These are phyloP conservation scores for Corbicula japonica DNA, from an alignment of 2,888 invertebrate species.

Conservation along the genomic window DNA sequence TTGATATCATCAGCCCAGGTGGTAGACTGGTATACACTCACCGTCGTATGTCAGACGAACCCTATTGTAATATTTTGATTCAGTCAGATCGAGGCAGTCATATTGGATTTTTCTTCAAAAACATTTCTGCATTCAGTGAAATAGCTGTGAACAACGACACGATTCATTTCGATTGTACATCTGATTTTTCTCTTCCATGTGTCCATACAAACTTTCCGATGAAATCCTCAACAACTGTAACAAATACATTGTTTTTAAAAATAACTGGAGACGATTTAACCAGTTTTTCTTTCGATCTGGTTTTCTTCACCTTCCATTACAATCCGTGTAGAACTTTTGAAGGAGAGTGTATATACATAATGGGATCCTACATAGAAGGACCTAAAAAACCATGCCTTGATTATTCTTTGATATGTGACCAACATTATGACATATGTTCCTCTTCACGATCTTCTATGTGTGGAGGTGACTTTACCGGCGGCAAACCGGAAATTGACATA, in stretches of 20 bases:
- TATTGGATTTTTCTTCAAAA: constrained; percentile 16
- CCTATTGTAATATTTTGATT: constrained; percentile 15
- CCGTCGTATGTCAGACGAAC: not conserved
- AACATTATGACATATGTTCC: constrained; percentile 2
- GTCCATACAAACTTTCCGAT: constrained; percentile 1
- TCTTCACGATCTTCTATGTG: not conserved
- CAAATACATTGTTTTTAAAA: constrained; percentile 19
- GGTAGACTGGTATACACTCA: constrained; percentile 14
- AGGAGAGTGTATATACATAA: constrained; percentile 8
- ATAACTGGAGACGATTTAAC: constrained; percentile 9
- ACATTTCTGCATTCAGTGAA: constrained; percentile 6
- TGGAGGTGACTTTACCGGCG: not conserved
- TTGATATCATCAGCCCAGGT: not conserved
- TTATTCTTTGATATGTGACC: not conserved
- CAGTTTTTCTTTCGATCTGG: constrained; percentile 12
- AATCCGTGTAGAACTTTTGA: constrained; percentile 5
- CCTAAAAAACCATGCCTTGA: not conserved
- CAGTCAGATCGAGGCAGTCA: not conserved
- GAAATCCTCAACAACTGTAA: not conserved
- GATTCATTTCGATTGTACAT: constrained; percentile 5
- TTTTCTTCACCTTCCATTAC: constrained; percentile 17
- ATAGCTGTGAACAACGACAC: constrained; percentile 9
- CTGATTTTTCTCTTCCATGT: too few relatives aligned
- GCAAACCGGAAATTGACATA: too few relatives aligned
- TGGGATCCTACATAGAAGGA: too few relatives aligned